phyloP scores from a whole-genome alignment of 2,797 vertebrate genomes.

The Lepus oiostolus region DNA sequence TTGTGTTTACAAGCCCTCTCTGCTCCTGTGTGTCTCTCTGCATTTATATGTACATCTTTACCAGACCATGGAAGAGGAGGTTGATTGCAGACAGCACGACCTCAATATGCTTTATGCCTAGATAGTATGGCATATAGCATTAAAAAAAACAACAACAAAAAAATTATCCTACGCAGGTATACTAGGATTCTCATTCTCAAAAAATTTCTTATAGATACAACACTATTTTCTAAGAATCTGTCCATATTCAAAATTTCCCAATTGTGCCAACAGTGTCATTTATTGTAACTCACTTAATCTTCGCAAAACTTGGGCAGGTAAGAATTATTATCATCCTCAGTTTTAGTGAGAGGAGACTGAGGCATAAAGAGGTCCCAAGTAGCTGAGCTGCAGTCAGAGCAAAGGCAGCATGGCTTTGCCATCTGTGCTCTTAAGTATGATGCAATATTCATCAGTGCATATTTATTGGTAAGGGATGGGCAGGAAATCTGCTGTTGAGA shows the following conservation, averaged over 20 bases:
- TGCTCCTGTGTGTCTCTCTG: background rate
- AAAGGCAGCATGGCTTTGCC: background rate
- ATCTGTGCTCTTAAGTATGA: background rate
- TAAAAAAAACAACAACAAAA: background rate
- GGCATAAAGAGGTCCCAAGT: background rate
- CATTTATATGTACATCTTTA: background rate
- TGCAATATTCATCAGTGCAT: rapidly evolving
- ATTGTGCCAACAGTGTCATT: background rate
- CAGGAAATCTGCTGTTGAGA: background rate
- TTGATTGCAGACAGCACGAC: background rate
- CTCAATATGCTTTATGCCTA: background rate
- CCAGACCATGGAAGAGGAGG: background rate
- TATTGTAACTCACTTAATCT: background rate
- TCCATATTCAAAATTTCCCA: background rate
- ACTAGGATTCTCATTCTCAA: background rate
- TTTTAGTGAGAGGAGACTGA: background rate
- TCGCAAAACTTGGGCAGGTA: background rate
- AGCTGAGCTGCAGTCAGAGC: background rate
- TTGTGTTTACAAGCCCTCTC: background rate
- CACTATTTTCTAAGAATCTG: background rate
- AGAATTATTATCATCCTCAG: background rate
- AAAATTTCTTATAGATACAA: background rate
- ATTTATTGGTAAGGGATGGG: background rate
- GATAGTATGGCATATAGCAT: background rate
- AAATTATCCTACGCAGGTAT: background rate